Base-by-base conservation (phyloP, 2,113 vertebrate species). In the Pygoscelis antarcticus region DNA sequence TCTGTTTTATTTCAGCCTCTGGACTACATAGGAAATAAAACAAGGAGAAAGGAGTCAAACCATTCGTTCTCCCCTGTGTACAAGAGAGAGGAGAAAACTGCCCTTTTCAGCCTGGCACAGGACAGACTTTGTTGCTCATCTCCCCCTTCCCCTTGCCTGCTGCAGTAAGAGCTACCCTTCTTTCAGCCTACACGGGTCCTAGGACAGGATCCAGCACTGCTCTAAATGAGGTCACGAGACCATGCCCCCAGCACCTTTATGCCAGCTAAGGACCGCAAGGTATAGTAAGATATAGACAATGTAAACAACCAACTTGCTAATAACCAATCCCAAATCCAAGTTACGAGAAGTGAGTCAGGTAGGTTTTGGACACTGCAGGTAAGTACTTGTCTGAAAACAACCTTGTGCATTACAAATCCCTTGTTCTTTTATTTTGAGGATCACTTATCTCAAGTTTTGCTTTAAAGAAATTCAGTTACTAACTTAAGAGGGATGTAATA, bases 211-310 rank as follows among this genome's bases (percentile, higher is more conserved):
- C 16, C 7, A 29, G 25, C 0, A 0, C 4, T 29, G 52, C 58
- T 51, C n/a, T 27, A n/a, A 54, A 38, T 9, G 7, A n/a, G 51
- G 16, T 32, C 69, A 62, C 49, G 11, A 13, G 30, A 27, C 7
- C 3, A 4, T 34, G 49, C 13, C n/a, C 51, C 70, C 23, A n/a
- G 8, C 12, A 38, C 10, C 21, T 25, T n/a, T 16, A 20, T 10
- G 12, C 25, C 66, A 72, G 22, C 47, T 34, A 60, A 42, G 61
- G 60, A 46, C 25, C n/a, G 20, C 47, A 54, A 40, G 25, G 4
- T 38, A 5, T 7, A 85, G 8, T 1, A 52, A 65, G 2, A 34
- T 0, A 72, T 0, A 34, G 17, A 42, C 32, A 74, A 2, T 6
- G 11, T n/a, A 44, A 76, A 36, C 21, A 85, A 47, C 10, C 34